Base-by-base conservation (phyloP, 2,113 vertebrate genomes). In the Dunckerocampus dactyliophorus region DNA sequence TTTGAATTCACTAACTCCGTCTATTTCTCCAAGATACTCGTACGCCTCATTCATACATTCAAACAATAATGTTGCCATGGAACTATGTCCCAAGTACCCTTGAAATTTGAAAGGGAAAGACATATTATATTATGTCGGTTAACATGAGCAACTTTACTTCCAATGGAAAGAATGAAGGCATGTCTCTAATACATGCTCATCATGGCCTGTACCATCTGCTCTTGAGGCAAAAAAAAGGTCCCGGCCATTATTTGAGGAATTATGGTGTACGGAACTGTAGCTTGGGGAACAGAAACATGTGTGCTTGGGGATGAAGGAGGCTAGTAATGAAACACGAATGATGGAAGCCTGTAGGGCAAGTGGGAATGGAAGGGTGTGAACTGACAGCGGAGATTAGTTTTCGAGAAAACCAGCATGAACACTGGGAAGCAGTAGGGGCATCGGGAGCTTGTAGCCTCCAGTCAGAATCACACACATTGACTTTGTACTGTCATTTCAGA, bases 341-440 rank as follows among this genome's bases (percentile, higher is more conserved):
- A 52, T 28, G 28, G 50, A 31, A 28, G 28, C 50, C 22, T 52
- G 50, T 24, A 52, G 14, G 50, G 22, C 50, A 52, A 52, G 50
- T 31, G 22, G 50, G 50, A 52, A 28, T 24, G 15, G 22, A 52
- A 28, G 50, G 13, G 39, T 14, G 39, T 43, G 39, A 43, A 43
- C 39, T 43, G 39, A 43, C 39, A 43, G 39, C 11, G 12, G 22
- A 52, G 22, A 52, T 52, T 52, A 28, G 22, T 52, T 52, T 52
- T 16, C 16, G 50, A 52, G 50, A 52, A 52, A 28, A 52, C 24
- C n/a, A 52, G 22, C 22, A 28, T 52, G 50, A 52, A 8, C 21
- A 24, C 20, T 14, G 20, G 49, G 49, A 50, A 50, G 20, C 49
- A 24, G 49, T 13, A 50, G 49, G 49, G 10, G 20, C 21, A 22